Evolutionary conservation across 2,797 vertebrate genomes (phyloP), one percentile per base, ranked within the genome.

Genomic region (Typhlichthys subterraneus): DNA sequence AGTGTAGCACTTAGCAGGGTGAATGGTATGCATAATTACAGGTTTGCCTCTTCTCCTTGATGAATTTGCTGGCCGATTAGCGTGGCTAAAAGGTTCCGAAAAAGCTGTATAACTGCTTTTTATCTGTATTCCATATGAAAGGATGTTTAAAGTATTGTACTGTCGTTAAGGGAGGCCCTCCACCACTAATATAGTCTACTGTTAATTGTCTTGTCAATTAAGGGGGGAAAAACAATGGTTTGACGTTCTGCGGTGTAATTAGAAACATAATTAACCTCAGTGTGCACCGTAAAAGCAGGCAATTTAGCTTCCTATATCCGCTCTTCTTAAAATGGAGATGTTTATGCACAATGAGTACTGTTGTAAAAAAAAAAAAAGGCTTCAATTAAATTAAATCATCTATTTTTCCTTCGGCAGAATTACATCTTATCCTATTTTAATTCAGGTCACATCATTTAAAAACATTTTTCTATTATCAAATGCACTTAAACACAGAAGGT

Each of bases 191-290:
- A 78, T 69, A 87, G 80, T 87, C 83, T 69, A 67, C 77, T 79
- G 76, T 83, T 87, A 82, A 89, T 90, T 73, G 76, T 86, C 72
- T 77, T 81, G 84, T 81, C 88, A 90, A 86, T 91, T 92, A 87
- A 67, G 53, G 71, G 53, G 73, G 56, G 73, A 73, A 70, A 88
- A 88, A 86, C 87, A 88, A 90, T 90, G 88, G 86, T 90, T 89
- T 92, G 89, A 89, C 77, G 67, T 90, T 88, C 88, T 63, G 63
- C 81, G 75, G 71, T 71, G 73, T 89, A 87, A 91, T 91, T 90
- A 85, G 83, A 63, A 79, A 85, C 91, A 87, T 86, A 82, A 81
- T 91, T 87, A 90, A 89, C 86, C 85, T 87, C 71, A 58, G 52
- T 69, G 71, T 63, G 54, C 70, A 64, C 78, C 51, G 72, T 81